phyloP scores from a whole-genome alignment of 2,113 vertebrate species.

The Oreochromis aureus region DNA sequence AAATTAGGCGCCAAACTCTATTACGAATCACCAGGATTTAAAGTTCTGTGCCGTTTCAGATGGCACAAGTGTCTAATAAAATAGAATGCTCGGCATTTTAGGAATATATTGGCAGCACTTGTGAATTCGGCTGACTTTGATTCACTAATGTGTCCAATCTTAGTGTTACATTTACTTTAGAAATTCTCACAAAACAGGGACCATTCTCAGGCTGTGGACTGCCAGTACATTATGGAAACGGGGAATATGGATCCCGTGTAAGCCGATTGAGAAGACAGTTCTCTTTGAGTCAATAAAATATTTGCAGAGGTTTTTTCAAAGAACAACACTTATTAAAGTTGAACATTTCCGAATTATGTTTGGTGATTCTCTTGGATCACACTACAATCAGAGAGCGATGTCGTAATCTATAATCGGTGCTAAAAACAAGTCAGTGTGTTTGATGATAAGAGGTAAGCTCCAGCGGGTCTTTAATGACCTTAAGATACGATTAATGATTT shows the following conservation, averaged over 20 bases:
- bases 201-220: accelerated
- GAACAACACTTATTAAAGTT: background rate
- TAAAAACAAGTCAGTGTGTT: background rate
- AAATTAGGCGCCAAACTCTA: background rate
- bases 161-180: background rate
- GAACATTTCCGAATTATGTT: background rate
- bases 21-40: background rate
- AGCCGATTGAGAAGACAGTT: background rate
- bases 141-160: background rate
- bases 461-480: background rate
- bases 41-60: background rate
- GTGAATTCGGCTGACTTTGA: background rate
- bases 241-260: background rate
- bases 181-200: background rate
- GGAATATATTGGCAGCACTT: accelerated
- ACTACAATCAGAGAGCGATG: background rate
- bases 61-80: accelerated
- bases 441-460: background rate
- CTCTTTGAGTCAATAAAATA: background rate
- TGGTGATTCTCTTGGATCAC: background rate
- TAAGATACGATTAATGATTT: background rate
- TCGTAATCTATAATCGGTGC: background rate
- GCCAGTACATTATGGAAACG: background rate
- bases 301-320: background rate
- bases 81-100: accelerated